A percentile compares a stretch with the other conserved stretches of the same genome.
phyloP scores from a whole-genome alignment of 2,888 invertebrate species.

The Ectropis crepuscularia region DNA sequence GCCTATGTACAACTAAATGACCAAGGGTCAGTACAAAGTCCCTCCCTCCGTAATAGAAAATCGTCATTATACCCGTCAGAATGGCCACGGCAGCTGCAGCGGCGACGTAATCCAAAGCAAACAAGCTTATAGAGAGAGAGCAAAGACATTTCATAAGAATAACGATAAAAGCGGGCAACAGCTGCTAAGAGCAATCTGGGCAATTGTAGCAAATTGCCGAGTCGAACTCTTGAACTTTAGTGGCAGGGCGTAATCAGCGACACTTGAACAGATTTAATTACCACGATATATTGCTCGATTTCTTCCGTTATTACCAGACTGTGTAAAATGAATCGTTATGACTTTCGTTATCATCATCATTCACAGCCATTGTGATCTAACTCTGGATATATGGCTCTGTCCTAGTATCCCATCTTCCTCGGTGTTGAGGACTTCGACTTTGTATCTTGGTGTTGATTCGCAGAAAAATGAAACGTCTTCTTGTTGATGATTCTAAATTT shows the following conservation, averaged over 20 bases:
- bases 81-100: neutral
- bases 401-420: too few species aligned
- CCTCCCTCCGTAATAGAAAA: too few species aligned
- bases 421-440: too few species aligned
- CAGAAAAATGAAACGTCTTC: too few species aligned
- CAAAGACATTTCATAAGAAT: neutral
- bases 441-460: too few species aligned
- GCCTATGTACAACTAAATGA: neutral
- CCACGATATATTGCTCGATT: neutral
- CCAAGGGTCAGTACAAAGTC: too few species aligned
- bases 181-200: constrained; percentile 37
- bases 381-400: too few species aligned
- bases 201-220: constrained; percentile 50
- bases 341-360: too few species aligned
- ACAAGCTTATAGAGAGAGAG: neutral
- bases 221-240: constrained; percentile 40
- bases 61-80: neutral
- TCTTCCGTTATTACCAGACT: neutral
- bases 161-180: constrained; percentile 3
- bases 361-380: too few species aligned
- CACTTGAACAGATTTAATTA: constrained; percentile 30
- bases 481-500: too few species aligned
- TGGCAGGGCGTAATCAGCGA: constrained; percentile 35
- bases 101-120: neutral
- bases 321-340: too few species aligned